Conservation (phyloP, 2,113 vertebrate genomes). For the Lonchura striata region DNA sequence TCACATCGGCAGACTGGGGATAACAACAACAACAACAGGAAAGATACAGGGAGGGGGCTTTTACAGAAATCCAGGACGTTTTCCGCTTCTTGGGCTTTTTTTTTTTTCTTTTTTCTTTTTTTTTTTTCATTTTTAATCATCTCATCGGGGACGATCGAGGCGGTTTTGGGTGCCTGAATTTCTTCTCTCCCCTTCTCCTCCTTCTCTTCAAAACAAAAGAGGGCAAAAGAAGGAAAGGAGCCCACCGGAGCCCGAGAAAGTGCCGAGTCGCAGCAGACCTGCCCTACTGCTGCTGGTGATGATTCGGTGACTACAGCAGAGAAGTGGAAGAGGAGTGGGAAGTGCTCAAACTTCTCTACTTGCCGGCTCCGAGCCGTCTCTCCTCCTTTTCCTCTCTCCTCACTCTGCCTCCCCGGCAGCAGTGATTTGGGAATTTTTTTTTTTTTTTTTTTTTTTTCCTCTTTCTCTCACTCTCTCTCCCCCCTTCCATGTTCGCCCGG, state of each 20-base stretch:
- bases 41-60: conserved; percentile 38
- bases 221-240: conserved; percentile 49
- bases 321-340: conserved; percentile 39
- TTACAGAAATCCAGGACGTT: conserved; percentile 76
- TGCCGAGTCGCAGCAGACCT: conserved; percentile 32
- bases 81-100: not conserved
- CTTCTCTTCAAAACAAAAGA: conserved; percentile 33
- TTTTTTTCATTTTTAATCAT: not conserved
- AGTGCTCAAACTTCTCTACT: conserved; percentile 61
- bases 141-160: conserved; percentile 41
- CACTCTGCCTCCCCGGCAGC: not conserved
- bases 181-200: conserved; percentile 40
- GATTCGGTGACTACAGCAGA: conserved; percentile 11
- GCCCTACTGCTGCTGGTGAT: not conserved
- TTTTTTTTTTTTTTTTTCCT: not conserved
- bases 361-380: conserved; percentile 29
- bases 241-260: conserved; percentile 21
- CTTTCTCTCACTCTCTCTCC: not conserved
- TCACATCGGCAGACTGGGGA: conserved; percentile 77
- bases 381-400: conserved; percentile 5
- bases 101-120: not conserved
- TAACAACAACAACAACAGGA: conserved; percentile 57
- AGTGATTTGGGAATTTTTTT: not conserved
- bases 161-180: conserved; percentile 35
- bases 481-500: conserved; percentile 53